phyloP scores from a whole-genome alignment of 2,113 vertebrate species.

The Tamias sibiricus region DNA sequence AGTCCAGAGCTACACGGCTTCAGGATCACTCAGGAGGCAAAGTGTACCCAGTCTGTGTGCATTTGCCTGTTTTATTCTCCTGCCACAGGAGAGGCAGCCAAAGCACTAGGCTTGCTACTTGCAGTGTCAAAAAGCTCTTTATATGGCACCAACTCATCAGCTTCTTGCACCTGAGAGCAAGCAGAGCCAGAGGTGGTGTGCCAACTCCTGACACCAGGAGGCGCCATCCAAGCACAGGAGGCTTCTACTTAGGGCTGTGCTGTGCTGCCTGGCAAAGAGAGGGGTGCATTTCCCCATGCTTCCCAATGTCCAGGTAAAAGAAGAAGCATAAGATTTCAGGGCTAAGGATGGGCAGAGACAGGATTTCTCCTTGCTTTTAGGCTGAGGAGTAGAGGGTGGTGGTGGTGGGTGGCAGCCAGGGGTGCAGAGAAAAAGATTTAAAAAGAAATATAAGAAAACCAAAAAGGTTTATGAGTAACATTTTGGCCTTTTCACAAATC shows the following conservation, averaged over 20 bases:
- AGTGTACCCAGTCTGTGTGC: not conserved
- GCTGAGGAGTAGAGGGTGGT: too few species aligned
- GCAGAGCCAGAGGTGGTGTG: not conserved
- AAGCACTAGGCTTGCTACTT: not conserved
- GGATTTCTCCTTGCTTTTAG: not conserved
- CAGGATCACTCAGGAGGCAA: not conserved
- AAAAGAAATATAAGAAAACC: not conserved
- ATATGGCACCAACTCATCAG: too few species aligned
- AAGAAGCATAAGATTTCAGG: not conserved
- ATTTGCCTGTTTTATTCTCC: not conserved
- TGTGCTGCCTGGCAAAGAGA: not conserved
- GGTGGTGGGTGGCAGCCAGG: not conserved
- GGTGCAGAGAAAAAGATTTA: not conserved
- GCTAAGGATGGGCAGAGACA: not conserved
- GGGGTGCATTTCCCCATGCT: not conserved
- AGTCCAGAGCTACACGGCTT: not conserved
- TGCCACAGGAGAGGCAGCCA: not conserved
- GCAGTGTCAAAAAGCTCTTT: not conserved
- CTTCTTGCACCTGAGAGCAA: not conserved
- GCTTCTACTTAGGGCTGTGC: not conserved
- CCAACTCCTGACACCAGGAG: not conserved
- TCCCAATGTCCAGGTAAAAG: not conserved
- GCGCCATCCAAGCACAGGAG: rapidly evolving
- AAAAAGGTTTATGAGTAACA: constrained; percentile 3
- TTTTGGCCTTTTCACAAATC: not conserved